phyloP scores from a whole-genome alignment of 2,797 vertebrate genomes.

The Sardinella longiceps region DNA sequence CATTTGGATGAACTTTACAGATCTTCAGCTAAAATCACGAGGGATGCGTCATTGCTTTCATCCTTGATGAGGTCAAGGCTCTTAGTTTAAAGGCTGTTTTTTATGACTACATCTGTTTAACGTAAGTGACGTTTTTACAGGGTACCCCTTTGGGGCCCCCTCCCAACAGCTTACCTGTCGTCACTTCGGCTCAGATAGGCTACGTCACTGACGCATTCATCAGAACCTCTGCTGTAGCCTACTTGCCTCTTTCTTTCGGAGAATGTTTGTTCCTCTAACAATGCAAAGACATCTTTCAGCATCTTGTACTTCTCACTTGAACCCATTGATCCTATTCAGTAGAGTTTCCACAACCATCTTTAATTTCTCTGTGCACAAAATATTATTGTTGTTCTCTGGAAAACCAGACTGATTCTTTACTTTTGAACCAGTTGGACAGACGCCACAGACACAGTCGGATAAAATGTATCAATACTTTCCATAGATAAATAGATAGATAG shows the following conservation, averaged over 20 bases:
- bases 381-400: not conserved
- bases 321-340: not conserved
- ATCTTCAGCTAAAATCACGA: not conserved
- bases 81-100: not conserved
- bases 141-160: not conserved
- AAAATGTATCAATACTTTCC: too few relatives aligned
- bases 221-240: not conserved
- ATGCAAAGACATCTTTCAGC: not conserved
- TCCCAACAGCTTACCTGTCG: not conserved
- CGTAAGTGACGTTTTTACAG: constrained; percentile 14
- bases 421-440: not conserved
- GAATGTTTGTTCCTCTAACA: not conserved
- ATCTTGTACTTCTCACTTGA: not conserved
- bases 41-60: not conserved
- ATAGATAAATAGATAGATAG: too few relatives aligned
- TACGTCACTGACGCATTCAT: constrained; percentile 7
- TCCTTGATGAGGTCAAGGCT: not conserved
- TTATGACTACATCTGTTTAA: not conserved
- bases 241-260: not conserved
- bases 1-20: not conserved
- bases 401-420: not conserved
- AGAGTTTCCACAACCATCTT: too few relatives aligned
- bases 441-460: too few relatives aligned
- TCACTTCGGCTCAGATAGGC: not conserved
- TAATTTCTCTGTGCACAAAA: too few relatives aligned